Evolutionary conservation across 2,797 vertebrate species (phyloP).

Genomic region (Neosilurus hyrtlii): DNA sequence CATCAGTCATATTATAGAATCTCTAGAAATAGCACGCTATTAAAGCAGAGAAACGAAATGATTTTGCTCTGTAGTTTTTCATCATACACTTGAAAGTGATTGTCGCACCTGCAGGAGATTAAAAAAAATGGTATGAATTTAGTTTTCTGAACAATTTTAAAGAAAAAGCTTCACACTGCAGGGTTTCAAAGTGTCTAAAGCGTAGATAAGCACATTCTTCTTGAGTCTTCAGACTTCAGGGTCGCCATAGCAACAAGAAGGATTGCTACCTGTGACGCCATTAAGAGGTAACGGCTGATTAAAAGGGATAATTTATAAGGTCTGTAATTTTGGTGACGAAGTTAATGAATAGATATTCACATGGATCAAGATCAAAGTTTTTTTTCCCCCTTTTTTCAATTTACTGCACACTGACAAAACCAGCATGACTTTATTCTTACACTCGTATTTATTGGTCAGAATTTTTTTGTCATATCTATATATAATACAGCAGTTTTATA

Average conservation of each 20-base stretch:
- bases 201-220: background rate
- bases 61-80: conserved; percentile 9
- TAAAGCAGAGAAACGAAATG: background rate
- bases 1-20: background rate
- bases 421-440: background rate
- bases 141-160: conserved; percentile 13
- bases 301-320: background rate
- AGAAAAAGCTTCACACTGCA: background rate
- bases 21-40: background rate
- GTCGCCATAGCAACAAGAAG: conserved; percentile 20
- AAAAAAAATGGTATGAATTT: background rate
- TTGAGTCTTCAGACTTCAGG: conserved; percentile 6
- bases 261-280: background rate
- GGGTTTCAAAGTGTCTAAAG: conserved; percentile 7
- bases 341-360: background rate
- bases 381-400: background rate
- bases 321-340: background rate
- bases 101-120: background rate
- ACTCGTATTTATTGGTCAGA: background rate
- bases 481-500: too few relatives aligned
- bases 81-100: conserved; percentile 11
- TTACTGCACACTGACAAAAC: background rate
- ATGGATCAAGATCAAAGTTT: background rate
- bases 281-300: background rate
- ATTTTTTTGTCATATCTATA: background rate